Evolutionary conservation across 2,113 vertebrate genomes (phyloP).

Genomic region (Dromas ardeola): DNA sequence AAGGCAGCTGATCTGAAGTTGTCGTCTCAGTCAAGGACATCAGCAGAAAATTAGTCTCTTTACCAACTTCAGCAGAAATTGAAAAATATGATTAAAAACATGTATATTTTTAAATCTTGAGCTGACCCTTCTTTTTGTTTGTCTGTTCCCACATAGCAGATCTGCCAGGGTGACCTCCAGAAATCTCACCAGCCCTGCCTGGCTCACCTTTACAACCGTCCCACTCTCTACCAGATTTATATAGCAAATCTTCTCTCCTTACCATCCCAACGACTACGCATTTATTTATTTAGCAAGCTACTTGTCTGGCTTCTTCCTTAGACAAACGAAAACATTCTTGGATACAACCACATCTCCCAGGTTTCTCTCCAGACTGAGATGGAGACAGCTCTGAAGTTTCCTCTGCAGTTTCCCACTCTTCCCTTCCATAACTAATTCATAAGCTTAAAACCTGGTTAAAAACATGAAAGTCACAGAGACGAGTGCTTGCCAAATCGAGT

Average conservation of each 20-base stretch:
- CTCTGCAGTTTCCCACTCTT: not conserved
- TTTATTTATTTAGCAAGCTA: not conserved
- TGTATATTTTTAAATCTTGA: not conserved
- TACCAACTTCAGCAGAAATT: not conserved
- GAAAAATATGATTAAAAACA: not conserved
- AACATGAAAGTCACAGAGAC: not conserved
- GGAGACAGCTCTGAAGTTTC: not conserved
- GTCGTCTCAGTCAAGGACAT: not conserved
- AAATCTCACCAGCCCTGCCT: not conserved
- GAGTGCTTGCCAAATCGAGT: not conserved
- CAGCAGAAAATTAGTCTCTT: not conserved
- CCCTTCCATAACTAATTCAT: not conserved
- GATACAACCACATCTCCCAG: not conserved
- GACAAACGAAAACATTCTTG: not conserved
- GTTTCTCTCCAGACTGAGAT: not conserved
- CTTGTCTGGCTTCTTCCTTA: not conserved
- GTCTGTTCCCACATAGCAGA: not conserved
- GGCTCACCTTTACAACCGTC: not conserved
- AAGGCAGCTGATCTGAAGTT: not conserved
- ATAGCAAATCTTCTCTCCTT: not conserved
- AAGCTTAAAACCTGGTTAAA: not conserved
- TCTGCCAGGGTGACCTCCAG: not conserved
- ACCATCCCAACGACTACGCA: not conserved
- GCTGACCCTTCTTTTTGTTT: not conserved
- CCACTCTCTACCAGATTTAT: not conserved